phyloP scores from a whole-genome alignment of 2,113 vertebrate species.

The Buteo buteo region DNA sequence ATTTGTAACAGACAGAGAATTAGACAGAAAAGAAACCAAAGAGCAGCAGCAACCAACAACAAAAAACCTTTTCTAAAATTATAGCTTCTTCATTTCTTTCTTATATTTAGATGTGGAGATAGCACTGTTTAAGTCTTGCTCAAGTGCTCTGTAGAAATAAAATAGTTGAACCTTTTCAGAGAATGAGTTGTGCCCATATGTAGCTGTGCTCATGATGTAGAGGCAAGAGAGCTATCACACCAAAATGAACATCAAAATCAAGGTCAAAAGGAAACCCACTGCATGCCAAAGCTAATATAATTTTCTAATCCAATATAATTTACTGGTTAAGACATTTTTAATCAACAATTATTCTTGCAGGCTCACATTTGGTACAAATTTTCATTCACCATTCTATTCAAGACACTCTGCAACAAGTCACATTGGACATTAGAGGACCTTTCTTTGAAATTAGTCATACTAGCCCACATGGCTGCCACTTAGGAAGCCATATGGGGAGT shows the following conservation, averaged over 20 bases:
- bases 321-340: not conserved
- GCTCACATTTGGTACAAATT: not conserved
- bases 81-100: not conserved
- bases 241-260: not conserved
- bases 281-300: not conserved
- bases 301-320: not conserved
- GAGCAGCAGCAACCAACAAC: not conserved
- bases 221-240: not conserved
- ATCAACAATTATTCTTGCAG: not conserved
- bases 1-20: not conserved
- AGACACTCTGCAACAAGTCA: not conserved
- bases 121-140: not conserved
- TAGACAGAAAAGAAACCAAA: not conserved
- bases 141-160: not conserved
- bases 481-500: not conserved
- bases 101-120: not conserved
- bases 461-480: not conserved
- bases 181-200: not conserved
- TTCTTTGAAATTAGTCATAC: not conserved
- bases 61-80: not conserved
- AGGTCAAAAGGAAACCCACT: not conserved
- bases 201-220: rapidly evolving
- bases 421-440: not conserved
- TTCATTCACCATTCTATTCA: not conserved
- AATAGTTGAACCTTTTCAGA: not conserved